Evolutionary conservation across 1,140 invertebrate genomes (phyloP), one percentile per base, ranked within the genome.

Genomic region (Drosophila sulfurigaster): DNA sequence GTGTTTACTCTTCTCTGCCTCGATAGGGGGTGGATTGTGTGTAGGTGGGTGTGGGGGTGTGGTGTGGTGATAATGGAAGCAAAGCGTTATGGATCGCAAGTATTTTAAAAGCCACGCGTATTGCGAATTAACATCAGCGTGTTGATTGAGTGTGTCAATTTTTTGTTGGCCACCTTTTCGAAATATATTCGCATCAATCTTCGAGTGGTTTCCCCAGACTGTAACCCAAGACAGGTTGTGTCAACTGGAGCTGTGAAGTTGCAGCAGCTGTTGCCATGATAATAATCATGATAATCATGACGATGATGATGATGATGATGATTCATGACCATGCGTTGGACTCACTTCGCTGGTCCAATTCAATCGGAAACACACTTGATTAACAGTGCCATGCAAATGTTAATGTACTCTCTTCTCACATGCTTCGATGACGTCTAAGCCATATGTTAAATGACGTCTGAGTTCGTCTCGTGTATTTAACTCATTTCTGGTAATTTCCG

Each of bases 71-170:
- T 32, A 54, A 54, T 54, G 51, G 54, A 1, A 38, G 41, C 41
- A 3, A 5, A 43, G 54, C 54, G 54, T 52, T 8, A n/a, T 16
- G 46, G 49, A 74, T 65, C 80, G 75, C 65, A 72, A 43, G 63
- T 78, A 72, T 75, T 73, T 74, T 82, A 80, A 88, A 88, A 83
- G 83, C 80, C 83, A 88, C 83, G 83, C 83, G 83, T 78, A 78
- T 76, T 78, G 63, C 64, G 51, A 88, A 88, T 88, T 88, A 88
- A 75, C 83, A 88, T 78, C 66, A 71, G 49, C 38, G 57, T 75
- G 85, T 63, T 83, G 77, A 88, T 88, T 88, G 67, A 51, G 49
- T 51, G 48, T 58, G 77, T 80, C 56, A 87, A 87, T 88, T 56
- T 88, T 56, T 20, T 15, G 30, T 15, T 16, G 54, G 10, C 51